Percentiles rank a stretch among this genome's conserved stretches.
Evolutionary conservation across 2,797 vertebrate genomes (phyloP).

Genomic region (Orestias chungarensis): DNA sequence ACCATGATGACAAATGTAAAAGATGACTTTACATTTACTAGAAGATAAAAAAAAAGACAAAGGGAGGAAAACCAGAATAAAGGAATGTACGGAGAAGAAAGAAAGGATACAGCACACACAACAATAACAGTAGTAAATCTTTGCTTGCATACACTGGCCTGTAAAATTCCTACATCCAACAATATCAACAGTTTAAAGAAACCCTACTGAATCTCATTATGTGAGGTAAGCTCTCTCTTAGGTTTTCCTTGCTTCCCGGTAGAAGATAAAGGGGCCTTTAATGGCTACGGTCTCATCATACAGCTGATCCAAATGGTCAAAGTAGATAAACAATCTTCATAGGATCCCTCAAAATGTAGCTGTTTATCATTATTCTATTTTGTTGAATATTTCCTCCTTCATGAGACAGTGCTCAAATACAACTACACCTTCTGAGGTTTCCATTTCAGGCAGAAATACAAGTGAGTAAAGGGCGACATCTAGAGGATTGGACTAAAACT

Average conservation of each 20-base stretch:
- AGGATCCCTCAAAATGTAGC: neutral
- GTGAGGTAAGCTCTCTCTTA: neutral
- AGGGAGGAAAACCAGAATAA: neutral
- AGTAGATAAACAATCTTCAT: neutral
- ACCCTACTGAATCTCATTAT: neutral
- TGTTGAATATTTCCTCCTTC: neutral
- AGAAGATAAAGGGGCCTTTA: neutral
- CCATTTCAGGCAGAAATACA: conserved; percentile 5
- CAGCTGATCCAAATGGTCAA: neutral
- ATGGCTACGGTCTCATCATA: neutral
- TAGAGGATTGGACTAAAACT: conserved; percentile 52
- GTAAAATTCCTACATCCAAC: neutral
- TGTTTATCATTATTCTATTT: neutral
- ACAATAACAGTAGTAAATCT: neutral
- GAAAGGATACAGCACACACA: neutral
- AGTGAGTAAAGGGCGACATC: conserved; percentile 61
- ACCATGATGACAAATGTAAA: neutral
- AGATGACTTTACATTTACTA: neutral
- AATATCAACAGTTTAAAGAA: neutral
- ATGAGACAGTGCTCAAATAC: neutral
- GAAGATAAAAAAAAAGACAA: neutral
- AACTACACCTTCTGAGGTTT: neutral
- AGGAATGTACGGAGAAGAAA: neutral
- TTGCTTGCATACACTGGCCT: no score
- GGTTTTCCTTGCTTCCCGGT: neutral